Evolutionary conservation across 2,888 invertebrate genomes (phyloP).

Genomic region (Trisateles emortualis): DNA sequence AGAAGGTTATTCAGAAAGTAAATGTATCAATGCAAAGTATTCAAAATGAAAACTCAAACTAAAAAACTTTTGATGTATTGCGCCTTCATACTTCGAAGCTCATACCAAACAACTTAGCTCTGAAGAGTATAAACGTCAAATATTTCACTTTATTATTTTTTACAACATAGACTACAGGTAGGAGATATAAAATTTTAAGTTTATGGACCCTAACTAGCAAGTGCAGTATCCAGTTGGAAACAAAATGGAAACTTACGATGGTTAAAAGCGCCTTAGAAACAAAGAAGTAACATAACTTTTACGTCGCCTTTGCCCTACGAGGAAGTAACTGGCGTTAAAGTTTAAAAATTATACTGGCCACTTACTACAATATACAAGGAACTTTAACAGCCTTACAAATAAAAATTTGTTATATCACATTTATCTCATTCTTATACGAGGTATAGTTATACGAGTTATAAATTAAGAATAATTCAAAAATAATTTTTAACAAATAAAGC

Average conservation of each 20-base stretch:
- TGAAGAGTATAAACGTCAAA: background rate
- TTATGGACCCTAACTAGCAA: slow-evolving; percentile 21
- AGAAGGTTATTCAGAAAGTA: background rate
- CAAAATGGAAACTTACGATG: slow-evolving; percentile 42
- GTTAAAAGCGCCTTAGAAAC: slow-evolving; percentile 45
- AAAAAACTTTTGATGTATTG: background rate
- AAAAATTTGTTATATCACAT: no score
- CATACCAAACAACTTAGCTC: background rate
- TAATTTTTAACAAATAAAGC: no score
- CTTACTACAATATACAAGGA: slow-evolving; percentile 37
- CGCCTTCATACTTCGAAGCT: background rate
- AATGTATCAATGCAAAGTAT: background rate
- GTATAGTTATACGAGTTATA: no score
- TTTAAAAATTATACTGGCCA: slow-evolving; percentile 42
- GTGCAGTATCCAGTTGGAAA: slow-evolving; percentile 20
- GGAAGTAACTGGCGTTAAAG: slow-evolving; percentile 31
- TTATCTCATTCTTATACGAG: no score
- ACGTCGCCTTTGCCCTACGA: slow-evolving; percentile 24
- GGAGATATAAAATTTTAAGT: slow-evolving; percentile 29
- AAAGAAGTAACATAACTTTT: slow-evolving; percentile 43
- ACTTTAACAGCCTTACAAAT: no score
- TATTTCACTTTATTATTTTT: background rate
- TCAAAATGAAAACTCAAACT: background rate
- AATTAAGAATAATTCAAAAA: no score
- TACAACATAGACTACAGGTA: background rate